Percentiles rank a stretch among this genome's conserved stretches.
phyloP scores from a whole-genome alignment of 2,113 vertebrate species.

The Halichoerus grypus region DNA sequence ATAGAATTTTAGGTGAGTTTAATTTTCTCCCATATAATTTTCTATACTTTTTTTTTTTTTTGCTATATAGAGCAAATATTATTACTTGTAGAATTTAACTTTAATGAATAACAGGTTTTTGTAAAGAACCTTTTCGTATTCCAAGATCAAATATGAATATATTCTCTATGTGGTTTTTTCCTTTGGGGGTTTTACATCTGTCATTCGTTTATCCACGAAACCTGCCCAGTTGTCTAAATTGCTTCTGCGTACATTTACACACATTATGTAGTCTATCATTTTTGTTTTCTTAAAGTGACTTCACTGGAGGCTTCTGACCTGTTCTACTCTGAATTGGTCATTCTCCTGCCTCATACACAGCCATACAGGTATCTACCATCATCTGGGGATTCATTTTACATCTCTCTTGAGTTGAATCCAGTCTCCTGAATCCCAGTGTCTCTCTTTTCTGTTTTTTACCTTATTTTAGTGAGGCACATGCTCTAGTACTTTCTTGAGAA shows the following conservation, averaged over 20 bases:
- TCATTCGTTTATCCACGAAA: background rate
- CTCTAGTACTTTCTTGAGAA: background rate
- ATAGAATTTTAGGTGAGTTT: background rate
- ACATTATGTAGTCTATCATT: background rate
- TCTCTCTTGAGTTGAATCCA: background rate
- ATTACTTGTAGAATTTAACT: background rate
- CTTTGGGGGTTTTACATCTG: background rate
- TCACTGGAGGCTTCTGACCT: background rate
- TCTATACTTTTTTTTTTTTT: background rate
- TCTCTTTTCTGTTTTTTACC: background rate
- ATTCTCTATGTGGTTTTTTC: background rate
- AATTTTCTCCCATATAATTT: background rate
- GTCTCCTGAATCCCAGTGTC: background rate
- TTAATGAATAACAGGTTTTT: background rate
- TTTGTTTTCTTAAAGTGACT: slow-evolving; percentile 3
- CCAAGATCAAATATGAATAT: background rate
- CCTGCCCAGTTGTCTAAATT: background rate
- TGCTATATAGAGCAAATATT: background rate
- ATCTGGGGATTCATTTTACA: background rate
- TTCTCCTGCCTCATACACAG: background rate
- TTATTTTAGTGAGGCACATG: background rate
- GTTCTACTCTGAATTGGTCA: background rate
- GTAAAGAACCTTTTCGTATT: background rate
- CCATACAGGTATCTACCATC: background rate
- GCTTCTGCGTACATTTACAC: background rate